Evolutionary conservation across 2,113 vertebrate genomes (phyloP).

Genomic region (Trinectes maculatus): DNA sequence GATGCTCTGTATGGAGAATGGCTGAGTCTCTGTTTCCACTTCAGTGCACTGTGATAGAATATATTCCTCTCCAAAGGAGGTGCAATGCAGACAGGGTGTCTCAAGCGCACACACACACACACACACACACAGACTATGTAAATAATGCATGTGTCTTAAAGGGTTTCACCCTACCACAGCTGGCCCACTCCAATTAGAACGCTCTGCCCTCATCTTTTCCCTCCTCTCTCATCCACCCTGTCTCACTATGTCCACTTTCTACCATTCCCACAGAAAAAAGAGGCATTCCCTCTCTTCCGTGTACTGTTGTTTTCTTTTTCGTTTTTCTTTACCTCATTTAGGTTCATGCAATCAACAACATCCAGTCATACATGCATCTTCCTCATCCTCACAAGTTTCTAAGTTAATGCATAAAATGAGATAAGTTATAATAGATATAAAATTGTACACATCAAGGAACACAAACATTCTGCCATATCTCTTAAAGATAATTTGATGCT

Average conservation of each 20-base stretch:
- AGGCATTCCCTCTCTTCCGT: no score
- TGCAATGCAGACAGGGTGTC: slow-evolving; percentile 64
- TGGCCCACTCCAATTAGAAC: slow-evolving; percentile 81
- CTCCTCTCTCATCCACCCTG: slow-evolving; percentile 7
- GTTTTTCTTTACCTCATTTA: background rate
- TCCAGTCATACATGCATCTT: no score
- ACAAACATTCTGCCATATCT: background rate
- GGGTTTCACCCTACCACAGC: slow-evolving; percentile 73
- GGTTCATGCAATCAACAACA: no score
- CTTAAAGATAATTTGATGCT: background rate
- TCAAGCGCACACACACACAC: slow-evolving; percentile 3
- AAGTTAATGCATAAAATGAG: background rate
- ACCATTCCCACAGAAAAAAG: background rate
- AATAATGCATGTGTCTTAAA: slow-evolving; percentile 84
- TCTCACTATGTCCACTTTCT: background rate
- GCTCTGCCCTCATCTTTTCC: slow-evolving; percentile 51
- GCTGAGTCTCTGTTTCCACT: slow-evolving; percentile 65
- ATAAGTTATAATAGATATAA: background rate
- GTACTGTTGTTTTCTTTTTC: background rate
- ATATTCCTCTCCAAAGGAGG: slow-evolving; percentile 69
- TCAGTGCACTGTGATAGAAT: slow-evolving; percentile 68
- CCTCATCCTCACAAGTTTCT: no score
- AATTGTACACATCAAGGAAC: background rate
- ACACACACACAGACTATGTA: slow-evolving; percentile 61
- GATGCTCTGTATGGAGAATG: slow-evolving; percentile 46